These are phyloP conservation scores for Botia kubotai DNA, from an alignment of 2,797 vertebrate species.

Conservation along the genomic window DNA sequence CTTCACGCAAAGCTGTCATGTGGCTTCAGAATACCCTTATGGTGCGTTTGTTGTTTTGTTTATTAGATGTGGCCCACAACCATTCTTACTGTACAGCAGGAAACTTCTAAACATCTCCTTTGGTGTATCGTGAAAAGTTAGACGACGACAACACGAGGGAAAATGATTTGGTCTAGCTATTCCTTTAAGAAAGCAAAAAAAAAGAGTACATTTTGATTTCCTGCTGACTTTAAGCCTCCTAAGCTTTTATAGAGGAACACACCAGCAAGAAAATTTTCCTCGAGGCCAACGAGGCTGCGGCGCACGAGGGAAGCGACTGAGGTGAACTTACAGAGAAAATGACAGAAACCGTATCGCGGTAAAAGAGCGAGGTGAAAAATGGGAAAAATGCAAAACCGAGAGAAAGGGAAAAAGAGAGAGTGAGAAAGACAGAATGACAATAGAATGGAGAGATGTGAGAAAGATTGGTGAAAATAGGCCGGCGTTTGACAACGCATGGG, in stretches of 20 bases:
- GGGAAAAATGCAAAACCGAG: slow-evolving; percentile 12
- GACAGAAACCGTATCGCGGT: slow-evolving; percentile 4
- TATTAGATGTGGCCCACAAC: not conserved
- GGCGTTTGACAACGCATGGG: slow-evolving; percentile 10
- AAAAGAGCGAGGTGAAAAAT: slow-evolving; percentile 23
- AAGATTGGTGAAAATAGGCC: slow-evolving; percentile 8
- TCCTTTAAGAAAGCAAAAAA: not conserved
- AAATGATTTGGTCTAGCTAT: not conserved
- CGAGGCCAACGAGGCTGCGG: slow-evolving; percentile 1
- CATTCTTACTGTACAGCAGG: not conserved
- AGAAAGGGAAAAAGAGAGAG: slow-evolving; percentile 30
- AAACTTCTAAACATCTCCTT: not conserved
- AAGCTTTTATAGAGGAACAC: slow-evolving; percentile 14
- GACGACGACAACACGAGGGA: not conserved
- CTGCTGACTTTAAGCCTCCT: not conserved
- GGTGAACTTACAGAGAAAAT: not conserved
- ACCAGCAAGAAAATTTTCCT: slow-evolving; percentile 11
- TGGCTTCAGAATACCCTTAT: not conserved
- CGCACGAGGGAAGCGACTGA: not conserved
- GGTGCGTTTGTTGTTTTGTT: not conserved
- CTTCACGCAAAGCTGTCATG: not conserved
- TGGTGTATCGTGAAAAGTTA: not conserved
- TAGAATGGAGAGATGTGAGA: slow-evolving; percentile 12
- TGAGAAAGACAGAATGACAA: slow-evolving; percentile 28
- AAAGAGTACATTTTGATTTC: not conserved